Percentiles rank a stretch among this genome's conserved stretches.
phyloP scores from a whole-genome alignment of 2,888 invertebrate genomes.

The Electrophaes corylata region DNA sequence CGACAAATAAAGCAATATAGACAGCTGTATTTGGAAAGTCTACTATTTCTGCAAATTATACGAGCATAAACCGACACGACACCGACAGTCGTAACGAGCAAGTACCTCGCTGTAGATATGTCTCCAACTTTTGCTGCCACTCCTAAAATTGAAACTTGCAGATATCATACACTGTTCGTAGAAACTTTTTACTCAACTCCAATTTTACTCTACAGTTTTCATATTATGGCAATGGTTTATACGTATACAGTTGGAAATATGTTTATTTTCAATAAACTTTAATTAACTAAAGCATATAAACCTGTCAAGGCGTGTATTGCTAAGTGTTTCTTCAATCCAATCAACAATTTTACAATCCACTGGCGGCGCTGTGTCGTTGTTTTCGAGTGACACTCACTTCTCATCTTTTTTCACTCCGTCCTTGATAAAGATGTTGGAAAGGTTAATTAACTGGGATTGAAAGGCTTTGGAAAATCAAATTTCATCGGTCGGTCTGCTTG shows the following conservation, averaged over 20 bases:
- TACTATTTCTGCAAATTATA: conserved; percentile 44
- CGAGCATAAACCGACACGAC: conserved; percentile 41
- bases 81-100: conserved; percentile 17
- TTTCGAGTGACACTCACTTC: conserved; percentile 16
- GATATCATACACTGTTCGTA: conserved; percentile 3
- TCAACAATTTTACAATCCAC: conserved; percentile 11
- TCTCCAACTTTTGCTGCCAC: conserved; percentile 10
- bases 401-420: conserved; percentile 11
- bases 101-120: conserved; percentile 12
- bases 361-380: conserved; percentile 3
- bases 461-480: conserved; percentile 29
- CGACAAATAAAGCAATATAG: conserved; percentile 53
- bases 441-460: conserved; percentile 32
- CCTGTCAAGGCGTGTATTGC: conserved; percentile 11
- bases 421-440: conserved; percentile 24
- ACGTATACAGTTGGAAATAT: not conserved
- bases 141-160: conserved; percentile 13
- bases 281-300: conserved; percentile 21
- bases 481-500: conserved; percentile 24
- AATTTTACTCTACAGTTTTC: not conserved
- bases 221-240: not conserved
- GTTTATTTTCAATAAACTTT: not conserved
- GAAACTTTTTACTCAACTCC: conserved; percentile 1
- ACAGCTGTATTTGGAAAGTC: conserved; percentile 52
- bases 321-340: conserved; percentile 17